These are phyloP conservation scores for Echinops telfairi DNA, from an alignment of 2,113 vertebrate genomes.

Conservation along the genomic window DNA sequence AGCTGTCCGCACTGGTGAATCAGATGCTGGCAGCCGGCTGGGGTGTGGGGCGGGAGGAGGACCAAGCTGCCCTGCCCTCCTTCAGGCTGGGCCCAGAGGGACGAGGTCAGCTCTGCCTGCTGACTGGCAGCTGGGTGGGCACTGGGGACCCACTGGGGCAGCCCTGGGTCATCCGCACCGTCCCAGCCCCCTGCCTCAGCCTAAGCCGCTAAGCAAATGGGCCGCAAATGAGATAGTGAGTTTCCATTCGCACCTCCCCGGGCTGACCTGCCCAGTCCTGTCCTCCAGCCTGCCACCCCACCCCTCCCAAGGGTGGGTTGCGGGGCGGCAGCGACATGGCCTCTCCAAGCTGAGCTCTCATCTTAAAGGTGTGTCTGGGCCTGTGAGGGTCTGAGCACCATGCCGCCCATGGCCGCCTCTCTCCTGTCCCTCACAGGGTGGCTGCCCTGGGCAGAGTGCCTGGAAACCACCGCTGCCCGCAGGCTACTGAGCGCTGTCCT, in stretches of 20 bases:
- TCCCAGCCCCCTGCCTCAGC: background rate
- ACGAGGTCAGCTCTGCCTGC: slow-evolving; percentile 40
- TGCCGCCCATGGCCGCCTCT: too few species aligned
- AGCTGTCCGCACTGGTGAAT: background rate
- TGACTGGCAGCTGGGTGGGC: background rate
- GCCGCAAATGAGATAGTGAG: slow-evolving; percentile 24
- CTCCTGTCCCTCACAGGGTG: background rate
- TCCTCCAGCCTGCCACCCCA: background rate
- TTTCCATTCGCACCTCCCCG: slow-evolving; percentile 63
- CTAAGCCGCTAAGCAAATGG: slow-evolving; percentile 30
- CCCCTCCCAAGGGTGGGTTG: background rate
- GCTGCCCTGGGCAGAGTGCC: background rate
- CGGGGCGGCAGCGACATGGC: background rate
- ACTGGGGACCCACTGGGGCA: background rate
- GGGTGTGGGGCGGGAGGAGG: accelerated
- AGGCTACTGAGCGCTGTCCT: background rate
- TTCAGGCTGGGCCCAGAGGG: background rate
- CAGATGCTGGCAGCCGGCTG: background rate
- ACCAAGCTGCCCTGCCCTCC: background rate
- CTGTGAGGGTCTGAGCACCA: too few species aligned
- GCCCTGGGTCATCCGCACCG: background rate
- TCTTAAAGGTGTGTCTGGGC: too few species aligned
- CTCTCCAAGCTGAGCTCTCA: too few species aligned
- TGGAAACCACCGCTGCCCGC: background rate
- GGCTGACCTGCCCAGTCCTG: slow-evolving; percentile 49